These are phyloP conservation scores for Syngnathus typhle DNA, from an alignment of 2,113 vertebrate genomes.

Conservation along the genomic window DNA sequence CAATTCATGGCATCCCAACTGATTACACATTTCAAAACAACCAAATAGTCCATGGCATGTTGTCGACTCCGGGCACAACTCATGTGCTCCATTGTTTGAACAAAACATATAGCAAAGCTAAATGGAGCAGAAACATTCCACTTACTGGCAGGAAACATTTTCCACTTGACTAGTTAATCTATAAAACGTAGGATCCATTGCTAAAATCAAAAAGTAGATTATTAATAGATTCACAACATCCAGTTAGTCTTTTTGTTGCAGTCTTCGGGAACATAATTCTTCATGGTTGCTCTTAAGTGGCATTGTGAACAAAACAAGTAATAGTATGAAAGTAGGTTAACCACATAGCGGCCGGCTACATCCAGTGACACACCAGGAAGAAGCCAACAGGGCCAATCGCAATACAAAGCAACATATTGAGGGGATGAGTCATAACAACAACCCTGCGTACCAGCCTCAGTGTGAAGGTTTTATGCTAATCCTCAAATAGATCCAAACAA, in stretches of 20 bases:
- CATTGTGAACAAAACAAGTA: conserved; percentile 13
- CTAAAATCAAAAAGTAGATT: conserved; percentile 5
- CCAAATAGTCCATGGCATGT: conserved; percentile 46
- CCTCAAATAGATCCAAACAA: conserved; percentile 8
- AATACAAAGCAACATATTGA: conserved; percentile 41
- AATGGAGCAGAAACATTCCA: conserved; percentile 75
- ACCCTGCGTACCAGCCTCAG: conserved; percentile 8
- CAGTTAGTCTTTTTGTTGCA: not conserved
- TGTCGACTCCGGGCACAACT: conserved; percentile 29
- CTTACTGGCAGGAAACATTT: conserved; percentile 36
- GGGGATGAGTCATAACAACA: conserved; percentile 46
- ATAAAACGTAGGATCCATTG: conserved; percentile 16
- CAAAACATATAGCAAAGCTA: conserved; percentile 58
- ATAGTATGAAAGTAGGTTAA: conserved; percentile 26
- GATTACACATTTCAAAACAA: conserved; percentile 40
- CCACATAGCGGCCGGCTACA: conserved; percentile 31
- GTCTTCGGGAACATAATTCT: not conserved
- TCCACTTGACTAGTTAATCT: conserved; percentile 28
- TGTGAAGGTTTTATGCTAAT: conserved; percentile 29
- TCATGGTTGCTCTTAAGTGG: conserved; percentile 3
- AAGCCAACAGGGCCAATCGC: conserved; percentile 55
- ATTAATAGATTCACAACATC: conserved; percentile 11
- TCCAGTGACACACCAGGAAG: conserved; percentile 62
- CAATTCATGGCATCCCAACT: conserved; percentile 3
- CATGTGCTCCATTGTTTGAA: conserved; percentile 52